Conservation (phyloP, 2,113 vertebrate genomes). For the Xenopus laevis region DNA sequence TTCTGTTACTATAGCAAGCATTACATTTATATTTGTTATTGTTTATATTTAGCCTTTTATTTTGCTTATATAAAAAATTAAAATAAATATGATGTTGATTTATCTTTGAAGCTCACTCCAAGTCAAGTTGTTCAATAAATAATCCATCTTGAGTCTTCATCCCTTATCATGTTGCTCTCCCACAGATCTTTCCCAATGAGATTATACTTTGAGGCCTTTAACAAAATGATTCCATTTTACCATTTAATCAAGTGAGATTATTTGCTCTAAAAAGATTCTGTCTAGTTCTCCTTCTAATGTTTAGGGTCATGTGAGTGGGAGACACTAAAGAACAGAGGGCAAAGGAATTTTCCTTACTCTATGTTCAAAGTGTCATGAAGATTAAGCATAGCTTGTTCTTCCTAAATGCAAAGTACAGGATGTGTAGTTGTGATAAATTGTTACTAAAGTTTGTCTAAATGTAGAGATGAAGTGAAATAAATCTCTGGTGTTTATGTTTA, state of each 20-base stretch:
- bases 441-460: slow-evolving; percentile 43
- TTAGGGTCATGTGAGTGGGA: background rate
- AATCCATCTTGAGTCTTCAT: background rate
- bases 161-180: background rate
- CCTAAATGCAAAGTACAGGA: slow-evolving; percentile 43
- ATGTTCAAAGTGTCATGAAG: slow-evolving; percentile 30
- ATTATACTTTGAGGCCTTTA: background rate
- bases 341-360: slow-evolving; percentile 11
- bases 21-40: too few species aligned
- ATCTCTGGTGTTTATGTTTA: slow-evolving; percentile 46
- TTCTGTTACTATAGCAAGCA: too few species aligned
- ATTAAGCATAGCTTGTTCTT: slow-evolving; percentile 40
- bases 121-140: too few species aligned
- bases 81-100: too few species aligned
- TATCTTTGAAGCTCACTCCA: too few species aligned
- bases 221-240: background rate
- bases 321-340: slow-evolving; percentile 13
- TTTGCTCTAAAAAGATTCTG: background rate
- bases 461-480: slow-evolving; percentile 36
- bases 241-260: background rate
- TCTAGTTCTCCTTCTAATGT: background rate
- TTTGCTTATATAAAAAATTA: too few species aligned
- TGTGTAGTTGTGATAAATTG: slow-evolving; percentile 44
- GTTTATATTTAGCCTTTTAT: too few species aligned
- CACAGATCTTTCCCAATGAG: background rate